Evolutionary conservation across 1,140 invertebrate species (phyloP).

Genomic region (Amphibalanus amphitrite): DNA sequence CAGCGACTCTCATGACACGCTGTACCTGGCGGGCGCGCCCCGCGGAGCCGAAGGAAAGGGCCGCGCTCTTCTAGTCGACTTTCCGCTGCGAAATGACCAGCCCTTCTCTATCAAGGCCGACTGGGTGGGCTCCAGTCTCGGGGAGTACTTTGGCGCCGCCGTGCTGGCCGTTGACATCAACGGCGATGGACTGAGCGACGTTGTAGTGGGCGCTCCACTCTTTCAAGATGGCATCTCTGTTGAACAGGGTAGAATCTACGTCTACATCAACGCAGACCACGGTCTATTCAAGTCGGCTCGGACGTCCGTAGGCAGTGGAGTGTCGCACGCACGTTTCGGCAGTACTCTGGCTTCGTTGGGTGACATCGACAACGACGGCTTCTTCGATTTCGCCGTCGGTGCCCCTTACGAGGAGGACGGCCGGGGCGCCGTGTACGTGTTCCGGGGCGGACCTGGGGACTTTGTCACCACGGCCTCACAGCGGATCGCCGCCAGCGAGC

Average conservation of each 20-base stretch:
- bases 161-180: background rate
- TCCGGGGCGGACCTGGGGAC: slow-evolving; percentile 39
- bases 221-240: background rate
- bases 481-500: background rate
- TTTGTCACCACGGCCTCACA: slow-evolving; percentile 11
- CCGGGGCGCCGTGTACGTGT: slow-evolving; percentile 59
- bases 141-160: background rate
- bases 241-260: background rate
- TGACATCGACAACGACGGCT: slow-evolving; percentile 79
- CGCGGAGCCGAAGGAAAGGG: background rate
- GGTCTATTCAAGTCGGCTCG: background rate
- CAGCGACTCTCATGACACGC: background rate
- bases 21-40: background rate
- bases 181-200: background rate
- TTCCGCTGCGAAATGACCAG: background rate
- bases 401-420: slow-evolving; percentile 66
- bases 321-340: background rate
- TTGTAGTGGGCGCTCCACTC: background rate
- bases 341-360: slow-evolving; percentile 32
- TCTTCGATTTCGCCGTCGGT: slow-evolving; percentile 74
- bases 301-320: background rate
- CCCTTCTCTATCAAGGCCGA: background rate
- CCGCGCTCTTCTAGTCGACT: background rate
- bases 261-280: background rate
- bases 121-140: background rate